Evolutionary conservation across 2,888 invertebrate genomes (phyloP), one percentile per base, ranked within the genome.

Genomic region (Clusia tigrina): DNA sequence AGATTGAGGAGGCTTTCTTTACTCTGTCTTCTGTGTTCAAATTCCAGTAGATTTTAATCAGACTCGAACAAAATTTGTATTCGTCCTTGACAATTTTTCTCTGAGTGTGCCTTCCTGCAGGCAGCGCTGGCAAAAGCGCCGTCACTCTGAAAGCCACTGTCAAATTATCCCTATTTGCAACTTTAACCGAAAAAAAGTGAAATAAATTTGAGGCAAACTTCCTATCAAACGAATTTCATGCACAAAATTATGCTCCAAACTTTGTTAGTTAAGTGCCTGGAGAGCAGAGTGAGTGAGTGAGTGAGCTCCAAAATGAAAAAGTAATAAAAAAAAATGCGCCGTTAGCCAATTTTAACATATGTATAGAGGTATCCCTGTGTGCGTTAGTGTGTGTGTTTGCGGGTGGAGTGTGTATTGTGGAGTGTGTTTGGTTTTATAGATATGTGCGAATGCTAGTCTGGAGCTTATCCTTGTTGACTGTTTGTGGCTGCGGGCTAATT

Each of bases 401-500:
- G 58, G 64, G 59, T 55, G 38, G 53, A 54, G 38, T 61, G 67
- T 70, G 68, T 67, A 73, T 67, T 67, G 67, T 58, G 70, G 61
- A 62, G 54, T 61, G 59, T 61, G 32, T 32, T 12, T 32, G 32
- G 3, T n/a, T 42, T 5, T 42, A 42, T n/a, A n/a, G n/a, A n/a
- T n/a, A n/a, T n/a, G n/a, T 42, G 42, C n/a, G 9, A 3, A 6
- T 42, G 42, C 6, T n/a, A n/a, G 42, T 42, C 3, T 42, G 42
- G 18, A 22, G 48, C 48, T 48, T 48, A 48, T 20, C 48, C 54
- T 46, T 57, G 57, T 57, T 57, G 57, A 57, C 24, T 46, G 25
- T 42, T 32, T 51, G 46, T 12, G n/a, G 71, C 74, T 72, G 17
- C 54, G 23, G 69, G 77, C 67, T 71, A 71, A 78, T 76, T 73